phyloP scores from a whole-genome alignment of 2,113 vertebrate genomes.

The Solea solea region DNA sequence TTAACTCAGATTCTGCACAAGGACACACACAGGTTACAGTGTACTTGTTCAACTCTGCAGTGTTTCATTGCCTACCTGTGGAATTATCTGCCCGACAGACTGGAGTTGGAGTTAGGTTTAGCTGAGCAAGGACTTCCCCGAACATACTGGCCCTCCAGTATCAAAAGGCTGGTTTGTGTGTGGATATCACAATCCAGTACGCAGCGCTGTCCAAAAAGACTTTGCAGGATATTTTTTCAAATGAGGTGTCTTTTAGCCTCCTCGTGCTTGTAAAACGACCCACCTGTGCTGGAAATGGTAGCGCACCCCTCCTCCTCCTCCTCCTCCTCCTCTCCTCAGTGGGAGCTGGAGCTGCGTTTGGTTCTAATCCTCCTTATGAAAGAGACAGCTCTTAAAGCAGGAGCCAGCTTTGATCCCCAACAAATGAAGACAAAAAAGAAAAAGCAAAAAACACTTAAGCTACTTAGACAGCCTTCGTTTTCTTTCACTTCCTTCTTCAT shows the following conservation, averaged over 20 bases:
- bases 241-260: constrained; percentile 41
- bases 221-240: constrained; percentile 52
- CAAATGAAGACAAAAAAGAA: constrained; percentile 70
- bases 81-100: constrained; percentile 41
- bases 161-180: constrained; percentile 31
- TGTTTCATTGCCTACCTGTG: constrained; percentile 40
- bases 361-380: constrained; percentile 74
- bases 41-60: constrained; percentile 36
- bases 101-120: constrained; percentile 19
- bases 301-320: constrained; percentile 17
- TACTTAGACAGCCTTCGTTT: constrained; percentile 59
- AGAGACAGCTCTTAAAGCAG: constrained; percentile 60
- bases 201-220: constrained; percentile 33
- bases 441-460: constrained; percentile 65
- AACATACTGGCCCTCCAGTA: constrained; percentile 7
- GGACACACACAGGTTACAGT: constrained; percentile 8
- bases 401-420: constrained; percentile 72
- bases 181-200: constrained; percentile 34
- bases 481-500: constrained; percentile 67
- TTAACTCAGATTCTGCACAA: not conserved
- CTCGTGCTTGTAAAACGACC: constrained; percentile 23
- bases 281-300: constrained; percentile 50
- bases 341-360: constrained; percentile 47
- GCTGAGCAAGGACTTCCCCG: constrained; percentile 46
- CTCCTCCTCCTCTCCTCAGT: too few species aligned